phyloP scores from a whole-genome alignment of 2,888 invertebrate species.

The Heliconius hortense region DNA sequence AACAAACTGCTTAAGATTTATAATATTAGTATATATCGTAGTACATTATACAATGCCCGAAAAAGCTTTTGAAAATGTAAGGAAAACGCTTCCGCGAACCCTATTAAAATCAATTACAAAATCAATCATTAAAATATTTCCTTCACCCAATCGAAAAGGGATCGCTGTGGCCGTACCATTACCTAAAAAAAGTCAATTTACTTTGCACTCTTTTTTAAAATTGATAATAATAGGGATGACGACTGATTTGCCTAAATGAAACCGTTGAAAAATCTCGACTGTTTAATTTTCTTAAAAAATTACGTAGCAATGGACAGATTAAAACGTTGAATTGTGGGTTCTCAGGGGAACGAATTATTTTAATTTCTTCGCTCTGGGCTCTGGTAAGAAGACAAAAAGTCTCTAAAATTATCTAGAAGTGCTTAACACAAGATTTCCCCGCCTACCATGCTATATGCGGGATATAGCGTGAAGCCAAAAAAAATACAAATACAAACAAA shows the following conservation, averaged over 20 bases:
- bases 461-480: not conserved
- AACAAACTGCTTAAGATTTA: too few relatives aligned
- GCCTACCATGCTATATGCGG: too few relatives aligned
- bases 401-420: not conserved
- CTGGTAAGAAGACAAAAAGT: too few relatives aligned
- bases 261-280: constrained; percentile 24
- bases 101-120: constrained; percentile 14
- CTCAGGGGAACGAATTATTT: too few relatives aligned
- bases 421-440: not conserved
- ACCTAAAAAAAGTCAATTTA: constrained; percentile 17
- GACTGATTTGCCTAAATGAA: constrained; percentile 29
- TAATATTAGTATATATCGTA: too few relatives aligned
- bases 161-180: not conserved
- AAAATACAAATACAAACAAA: not conserved
- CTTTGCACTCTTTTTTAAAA: constrained; percentile 4
- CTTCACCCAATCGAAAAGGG: not conserved
- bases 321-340: too few relatives aligned
- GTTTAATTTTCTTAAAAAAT: constrained; percentile 7
- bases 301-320: not conserved
- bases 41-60: not conserved
- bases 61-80: not conserved
- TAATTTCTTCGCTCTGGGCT: too few relatives aligned
- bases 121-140: constrained; percentile 21
- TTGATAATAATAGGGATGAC: constrained; percentile 36
- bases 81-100: not conserved